A percentile compares a stretch with the other conserved stretches of the same genome.
Evolutionary conservation across 1,140 invertebrate species (phyloP).

Genomic region (Pseudachorutes palmiensis): DNA sequence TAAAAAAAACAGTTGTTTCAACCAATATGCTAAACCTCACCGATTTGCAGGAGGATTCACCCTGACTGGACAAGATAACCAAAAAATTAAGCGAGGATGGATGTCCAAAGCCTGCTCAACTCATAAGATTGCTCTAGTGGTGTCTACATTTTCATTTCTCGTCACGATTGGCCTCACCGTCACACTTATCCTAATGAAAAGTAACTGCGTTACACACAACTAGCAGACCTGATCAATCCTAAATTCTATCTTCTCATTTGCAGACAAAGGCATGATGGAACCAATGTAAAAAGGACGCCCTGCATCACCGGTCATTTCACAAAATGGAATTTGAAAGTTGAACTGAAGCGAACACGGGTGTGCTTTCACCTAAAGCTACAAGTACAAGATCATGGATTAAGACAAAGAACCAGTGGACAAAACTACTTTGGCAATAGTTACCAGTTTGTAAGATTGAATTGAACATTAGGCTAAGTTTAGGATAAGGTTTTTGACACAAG

Average conservation of each 20-base stretch:
- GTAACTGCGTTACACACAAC: conserved; percentile 19
- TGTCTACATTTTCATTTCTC: conserved; percentile 37
- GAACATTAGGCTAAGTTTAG: too few species aligned
- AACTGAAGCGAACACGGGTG: not conserved
- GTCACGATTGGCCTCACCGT: conserved; percentile 37
- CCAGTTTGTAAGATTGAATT: too few species aligned
- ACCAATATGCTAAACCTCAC: too few species aligned
- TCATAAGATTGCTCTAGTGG: conserved; percentile 38
- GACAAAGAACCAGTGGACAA: too few species aligned
- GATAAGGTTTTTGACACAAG: too few species aligned
- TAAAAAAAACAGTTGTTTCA: too few species aligned
- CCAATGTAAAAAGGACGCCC: conserved; percentile 26
- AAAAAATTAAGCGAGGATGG: conserved; percentile 20
- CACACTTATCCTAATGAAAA: conserved; percentile 38
- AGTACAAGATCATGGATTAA: too few species aligned
- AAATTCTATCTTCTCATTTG: not conserved
- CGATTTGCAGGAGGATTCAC: conserved; percentile 34
- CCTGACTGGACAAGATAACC: conserved; percentile 33
- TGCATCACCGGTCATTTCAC: not conserved
- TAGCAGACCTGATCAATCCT: not conserved
- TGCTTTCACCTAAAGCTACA: too few species aligned
- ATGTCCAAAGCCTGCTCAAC: conserved; percentile 36
- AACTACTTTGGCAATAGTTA: too few species aligned
- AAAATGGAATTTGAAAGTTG: not conserved
- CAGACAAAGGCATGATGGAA: conserved; percentile 38